phyloP scores from a whole-genome alignment of 2,888 invertebrate species.

The Taenaris catops region DNA sequence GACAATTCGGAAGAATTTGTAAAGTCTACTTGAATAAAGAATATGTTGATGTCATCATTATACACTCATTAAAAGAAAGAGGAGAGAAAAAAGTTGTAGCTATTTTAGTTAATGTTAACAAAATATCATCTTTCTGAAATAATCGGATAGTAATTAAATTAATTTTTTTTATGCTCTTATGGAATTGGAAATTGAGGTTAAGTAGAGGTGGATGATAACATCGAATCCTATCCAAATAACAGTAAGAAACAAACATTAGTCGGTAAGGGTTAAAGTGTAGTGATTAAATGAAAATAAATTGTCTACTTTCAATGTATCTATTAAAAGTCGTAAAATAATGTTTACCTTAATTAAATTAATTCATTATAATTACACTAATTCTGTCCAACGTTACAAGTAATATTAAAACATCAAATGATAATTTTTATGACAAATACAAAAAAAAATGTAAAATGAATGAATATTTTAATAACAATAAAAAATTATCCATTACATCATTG shows the following conservation, averaged over 20 bases:
- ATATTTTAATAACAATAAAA: constrained; percentile 17
- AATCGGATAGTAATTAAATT: too few relatives aligned
- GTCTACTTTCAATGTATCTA: constrained; percentile 16
- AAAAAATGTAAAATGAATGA: constrained; percentile 22
- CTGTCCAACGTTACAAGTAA: constrained; percentile 18
- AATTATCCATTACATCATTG: constrained; percentile 15
- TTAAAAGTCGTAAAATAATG: constrained; percentile 18
- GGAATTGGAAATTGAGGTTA: background rate
- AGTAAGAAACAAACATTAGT: too few relatives aligned
- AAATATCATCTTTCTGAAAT: too few relatives aligned
- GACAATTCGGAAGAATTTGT: too few relatives aligned
- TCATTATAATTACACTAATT: constrained; percentile 20
- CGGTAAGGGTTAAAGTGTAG: too few relatives aligned
- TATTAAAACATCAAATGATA: constrained; percentile 17
- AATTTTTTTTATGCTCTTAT: too few relatives aligned
- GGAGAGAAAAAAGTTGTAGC: too few relatives aligned
- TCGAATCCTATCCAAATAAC: too few relatives aligned
- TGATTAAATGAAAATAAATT: background rate
- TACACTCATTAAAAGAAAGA: too few relatives aligned
- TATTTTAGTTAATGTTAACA: too few relatives aligned
- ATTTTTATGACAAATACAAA: constrained; percentile 17
- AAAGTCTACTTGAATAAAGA: too few relatives aligned
- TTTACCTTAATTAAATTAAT: constrained; percentile 21
- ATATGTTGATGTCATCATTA: too few relatives aligned
- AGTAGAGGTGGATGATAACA: background rate